A percentile compares a stretch with the other conserved stretches of the same genome.
phyloP scores from a whole-genome alignment of 2,888 invertebrate genomes.

The Morinoia aosen region DNA sequence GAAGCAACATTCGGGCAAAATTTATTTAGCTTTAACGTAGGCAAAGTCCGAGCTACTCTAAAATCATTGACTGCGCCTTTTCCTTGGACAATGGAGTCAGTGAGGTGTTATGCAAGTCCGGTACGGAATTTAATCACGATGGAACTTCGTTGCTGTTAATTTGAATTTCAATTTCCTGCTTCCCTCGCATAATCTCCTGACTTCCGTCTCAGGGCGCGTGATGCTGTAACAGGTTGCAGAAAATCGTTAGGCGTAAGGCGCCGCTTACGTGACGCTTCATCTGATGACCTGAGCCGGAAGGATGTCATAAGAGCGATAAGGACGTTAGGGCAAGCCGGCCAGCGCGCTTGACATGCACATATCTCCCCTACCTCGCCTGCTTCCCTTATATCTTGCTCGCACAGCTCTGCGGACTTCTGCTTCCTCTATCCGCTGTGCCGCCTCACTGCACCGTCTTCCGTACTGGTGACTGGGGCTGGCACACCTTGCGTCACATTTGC shows the following conservation, averaged over 20 bases:
- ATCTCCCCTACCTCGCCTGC: not conserved
- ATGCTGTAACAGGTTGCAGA: slow-evolving; percentile 39
- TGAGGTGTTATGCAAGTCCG: slow-evolving; percentile 36
- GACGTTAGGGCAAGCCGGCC: slow-evolving; percentile 16
- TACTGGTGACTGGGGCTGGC: not conserved
- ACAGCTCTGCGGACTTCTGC: not conserved
- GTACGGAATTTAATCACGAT: slow-evolving; percentile 45
- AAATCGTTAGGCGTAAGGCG: slow-evolving; percentile 33
- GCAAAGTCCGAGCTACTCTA: slow-evolving; percentile 18
- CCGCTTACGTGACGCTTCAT: slow-evolving; percentile 38
- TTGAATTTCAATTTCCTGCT: slow-evolving; percentile 51
- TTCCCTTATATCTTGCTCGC: not conserved
- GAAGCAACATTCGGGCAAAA: not conserved
- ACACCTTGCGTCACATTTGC: not conserved
- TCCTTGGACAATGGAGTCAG: slow-evolving; percentile 15
- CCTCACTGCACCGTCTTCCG: not conserved
- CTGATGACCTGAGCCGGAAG: slow-evolving; percentile 47
- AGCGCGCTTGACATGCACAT: not conserved
- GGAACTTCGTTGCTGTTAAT: slow-evolving; percentile 50
- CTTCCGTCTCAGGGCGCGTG: slow-evolving; percentile 44
- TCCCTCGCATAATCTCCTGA: slow-evolving; percentile 44
- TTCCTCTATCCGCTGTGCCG: not conserved
- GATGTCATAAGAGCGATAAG: slow-evolving; percentile 51
- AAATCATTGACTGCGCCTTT: slow-evolving; percentile 40
- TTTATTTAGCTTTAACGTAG: not conserved